Base-by-base conservation (phyloP, 2,888 invertebrate genomes). In the Lampropteryx suffumata region DNA sequence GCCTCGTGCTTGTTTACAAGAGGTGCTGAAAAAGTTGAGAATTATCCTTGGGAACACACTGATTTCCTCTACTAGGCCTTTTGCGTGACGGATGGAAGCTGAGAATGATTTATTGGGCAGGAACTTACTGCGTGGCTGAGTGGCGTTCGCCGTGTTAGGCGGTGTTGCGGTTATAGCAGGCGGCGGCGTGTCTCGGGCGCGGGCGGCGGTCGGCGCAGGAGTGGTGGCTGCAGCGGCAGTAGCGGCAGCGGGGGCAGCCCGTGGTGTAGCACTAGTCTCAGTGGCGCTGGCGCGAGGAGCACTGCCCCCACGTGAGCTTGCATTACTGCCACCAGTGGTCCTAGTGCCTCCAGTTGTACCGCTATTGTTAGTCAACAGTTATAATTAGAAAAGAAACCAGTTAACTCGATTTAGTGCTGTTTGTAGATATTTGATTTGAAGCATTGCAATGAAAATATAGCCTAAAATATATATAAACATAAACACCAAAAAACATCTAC, bases 271-370 rank as follows among this genome's bases (percentile, higher is more conserved):
- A 67, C 46, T 27, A 61, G 53, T 4, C 5, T 14, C 34, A 24
- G 34, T 8, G 33, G 84, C 84, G 37, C 84, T 81, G 13, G 66
- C 70, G 50, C 82, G 82, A 3, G 87, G 78, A 0, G 84, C 84
- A 35, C 85, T 86, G 39, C 85, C 82, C 1, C 90, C 85, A 39
- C 92, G 90, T 6, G 92, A 90, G 55, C 91, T 86, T 46, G 69
- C 85, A 33, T 75, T 73, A 34, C 82, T 82, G 48, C 82, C 79
- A 0, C 72, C 78, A 1, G 81, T 73, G 0, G 82, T 72, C 12
- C 86, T 80, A 1, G 72, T 68, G 48, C 76, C 75, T 0, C 69
- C 60, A 10, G 54, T 76, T 55, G 79, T 64, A 33, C 79, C 67
- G 51, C 85, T 77, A 55, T 85, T 85, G 34, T 86, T 85, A 6